Evolutionary conservation across 2,113 vertebrate species (phyloP).

Genomic region (Plotosus lineatus): DNA sequence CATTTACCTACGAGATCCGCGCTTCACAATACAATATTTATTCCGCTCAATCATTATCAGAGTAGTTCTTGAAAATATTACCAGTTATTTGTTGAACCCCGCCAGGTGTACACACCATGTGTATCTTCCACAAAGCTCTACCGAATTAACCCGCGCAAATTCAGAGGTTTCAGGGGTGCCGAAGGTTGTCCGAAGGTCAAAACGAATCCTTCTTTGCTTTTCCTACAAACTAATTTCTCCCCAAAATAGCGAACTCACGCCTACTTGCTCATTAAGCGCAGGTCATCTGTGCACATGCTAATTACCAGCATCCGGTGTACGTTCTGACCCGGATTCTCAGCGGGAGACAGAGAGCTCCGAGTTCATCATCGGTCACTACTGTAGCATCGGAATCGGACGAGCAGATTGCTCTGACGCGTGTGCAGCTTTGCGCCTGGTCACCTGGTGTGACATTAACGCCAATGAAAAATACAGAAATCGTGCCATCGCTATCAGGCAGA

Average conservation of each 20-base stretch:
- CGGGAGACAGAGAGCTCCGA: background rate
- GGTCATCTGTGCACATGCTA: background rate
- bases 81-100: background rate
- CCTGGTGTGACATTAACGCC: background rate
- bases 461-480: slow-evolving; percentile 1
- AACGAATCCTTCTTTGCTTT: background rate
- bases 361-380: background rate
- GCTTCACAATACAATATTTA: too few species aligned
- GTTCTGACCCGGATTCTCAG: background rate
- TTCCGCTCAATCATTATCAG: too few species aligned
- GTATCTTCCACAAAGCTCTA: background rate
- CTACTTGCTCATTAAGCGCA: background rate
- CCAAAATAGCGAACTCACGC: background rate
- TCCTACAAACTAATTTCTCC: background rate
- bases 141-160: too few species aligned
- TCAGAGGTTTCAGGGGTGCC: too few species aligned
- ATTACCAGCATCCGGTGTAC: background rate
- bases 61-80: background rate
- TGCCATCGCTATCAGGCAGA: slow-evolving; percentile 31
- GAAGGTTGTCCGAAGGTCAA: background rate
- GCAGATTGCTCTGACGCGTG: background rate
- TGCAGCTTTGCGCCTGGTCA: background rate
- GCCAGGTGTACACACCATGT: background rate
- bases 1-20: too few species aligned
- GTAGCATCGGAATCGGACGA: background rate